Conservation (phyloP, 2,888 invertebrate genomes). For the Leptinotarsa peninsularis region DNA sequence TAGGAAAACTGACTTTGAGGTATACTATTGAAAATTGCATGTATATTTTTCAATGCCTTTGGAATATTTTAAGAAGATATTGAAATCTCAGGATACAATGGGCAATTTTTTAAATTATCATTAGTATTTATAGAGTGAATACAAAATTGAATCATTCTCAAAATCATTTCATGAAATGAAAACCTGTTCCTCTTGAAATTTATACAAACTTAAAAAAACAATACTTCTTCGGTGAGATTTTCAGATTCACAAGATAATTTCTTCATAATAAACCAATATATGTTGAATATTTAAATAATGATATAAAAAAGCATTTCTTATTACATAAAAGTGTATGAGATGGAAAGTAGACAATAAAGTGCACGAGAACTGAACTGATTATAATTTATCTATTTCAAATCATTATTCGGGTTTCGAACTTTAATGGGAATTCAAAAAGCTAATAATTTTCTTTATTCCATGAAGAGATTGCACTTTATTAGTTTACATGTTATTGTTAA, state of each 20-base stretch:
- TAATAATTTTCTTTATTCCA: background rate
- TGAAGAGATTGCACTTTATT: slow-evolving; percentile 14
- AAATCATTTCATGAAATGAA: too few relatives aligned
- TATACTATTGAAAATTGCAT: background rate
- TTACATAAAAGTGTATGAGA: background rate
- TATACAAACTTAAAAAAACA: background rate
- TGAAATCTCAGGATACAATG: background rate
- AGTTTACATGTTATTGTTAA: slow-evolving; percentile 7
- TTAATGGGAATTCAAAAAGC: background rate
- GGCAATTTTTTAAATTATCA: background rate
- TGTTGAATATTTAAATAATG: background rate
- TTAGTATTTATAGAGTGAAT: background rate
- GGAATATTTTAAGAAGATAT: background rate
- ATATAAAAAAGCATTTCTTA: background rate
- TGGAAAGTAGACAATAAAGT: slow-evolving; percentile 20
- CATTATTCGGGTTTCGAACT: background rate
- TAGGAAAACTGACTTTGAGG: too few relatives aligned
- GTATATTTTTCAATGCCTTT: background rate
- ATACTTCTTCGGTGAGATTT: background rate
- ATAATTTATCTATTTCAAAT: background rate
- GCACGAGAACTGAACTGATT: slow-evolving; percentile 16
- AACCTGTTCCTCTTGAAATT: background rate
- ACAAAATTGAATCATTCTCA: too few relatives aligned
- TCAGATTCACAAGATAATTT: background rate
- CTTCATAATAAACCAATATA: background rate